Base-by-base conservation (phyloP, 2,797 vertebrate genomes). In the Dicrostonyx torquatus region DNA sequence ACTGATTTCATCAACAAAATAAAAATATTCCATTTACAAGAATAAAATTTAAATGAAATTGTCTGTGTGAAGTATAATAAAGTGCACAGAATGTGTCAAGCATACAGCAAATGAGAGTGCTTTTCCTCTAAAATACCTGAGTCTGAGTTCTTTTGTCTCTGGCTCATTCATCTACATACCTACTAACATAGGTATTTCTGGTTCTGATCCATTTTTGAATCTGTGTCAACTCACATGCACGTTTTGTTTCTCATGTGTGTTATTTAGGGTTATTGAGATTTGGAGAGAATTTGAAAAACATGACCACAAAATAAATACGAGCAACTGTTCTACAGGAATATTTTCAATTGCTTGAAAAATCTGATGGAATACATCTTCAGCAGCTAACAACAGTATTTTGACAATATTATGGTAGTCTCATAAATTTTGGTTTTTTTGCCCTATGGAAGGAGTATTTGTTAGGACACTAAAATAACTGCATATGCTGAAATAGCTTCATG, bases 401-500 rank as follows among this genome's bases (percentile, higher is more conserved):
- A 75, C 15, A 94, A 87, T 31, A 26, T 79, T 84, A 79, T 68
- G 58, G 2, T 68, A 85, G 10, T 31, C 72, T 93, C 5, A 31
- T 87, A 92, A 62, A 5, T 82, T 91, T 77, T 4, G 60, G 2
- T 9, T 88, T 92, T 53, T 64, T 34, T 70, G 24, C 45, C 17
- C 68, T 76, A 31, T 18, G 0, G 7, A 80, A 85, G 29, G 83
- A 87, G 75, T 45, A 64, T 94, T 95, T 90, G 2, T 31, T 75
- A 6, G 50, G 64, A 83, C 95, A 80, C 40, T 55, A 48, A n/a
- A 70, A 62, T 92, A 96, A 87, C 29, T 85, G 94, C 94, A 45
- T 70, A n/a, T 93, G 11, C 94, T 96, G 3, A 34, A 87, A 68
- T 60, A 94, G 43, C 14, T 94, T 97, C 83, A 83, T 50, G 90